These are phyloP conservation scores for Diadema setosum DNA, from an alignment of 35 echinoderm and acorn worm species.

Conservation along the genomic window DNA sequence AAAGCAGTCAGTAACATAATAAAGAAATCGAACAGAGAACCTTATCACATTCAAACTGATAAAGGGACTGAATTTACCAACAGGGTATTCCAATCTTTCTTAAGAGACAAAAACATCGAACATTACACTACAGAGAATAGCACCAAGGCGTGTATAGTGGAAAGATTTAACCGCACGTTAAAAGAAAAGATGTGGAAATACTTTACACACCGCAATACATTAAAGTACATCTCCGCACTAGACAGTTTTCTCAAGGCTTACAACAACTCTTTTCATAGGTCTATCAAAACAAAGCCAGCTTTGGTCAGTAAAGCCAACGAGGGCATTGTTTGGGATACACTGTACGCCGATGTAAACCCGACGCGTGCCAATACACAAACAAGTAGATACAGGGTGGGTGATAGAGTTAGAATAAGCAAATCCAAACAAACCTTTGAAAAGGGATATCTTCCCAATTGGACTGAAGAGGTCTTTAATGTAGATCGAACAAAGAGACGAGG, in stretches of 20 bases:
- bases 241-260: no score
- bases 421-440: no score
- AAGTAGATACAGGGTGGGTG: background rate
- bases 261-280: background rate
- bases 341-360: background rate
- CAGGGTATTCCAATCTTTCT: background rate
- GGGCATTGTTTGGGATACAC: background rate
- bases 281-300: background rate
- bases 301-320: background rate
- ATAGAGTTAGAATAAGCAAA: constrained; percentile 8
- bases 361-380: no score
- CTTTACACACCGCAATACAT: no score
- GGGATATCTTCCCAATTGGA: constrained; percentile 43
- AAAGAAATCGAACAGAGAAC: background rate
- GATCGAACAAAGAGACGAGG: background rate
- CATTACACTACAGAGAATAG: no score
- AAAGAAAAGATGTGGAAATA: no score
- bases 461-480: constrained; percentile 2
- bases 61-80: constrained; percentile 13
- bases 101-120: no score
- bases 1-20: constrained; percentile 2
- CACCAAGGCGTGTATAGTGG: no score
- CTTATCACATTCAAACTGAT: constrained; percentile 24
- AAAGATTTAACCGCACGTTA: no score
- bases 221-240: background rate